Conservation (phyloP, 2,797 vertebrate species). For the Eurystomus glaucurus region DNA sequence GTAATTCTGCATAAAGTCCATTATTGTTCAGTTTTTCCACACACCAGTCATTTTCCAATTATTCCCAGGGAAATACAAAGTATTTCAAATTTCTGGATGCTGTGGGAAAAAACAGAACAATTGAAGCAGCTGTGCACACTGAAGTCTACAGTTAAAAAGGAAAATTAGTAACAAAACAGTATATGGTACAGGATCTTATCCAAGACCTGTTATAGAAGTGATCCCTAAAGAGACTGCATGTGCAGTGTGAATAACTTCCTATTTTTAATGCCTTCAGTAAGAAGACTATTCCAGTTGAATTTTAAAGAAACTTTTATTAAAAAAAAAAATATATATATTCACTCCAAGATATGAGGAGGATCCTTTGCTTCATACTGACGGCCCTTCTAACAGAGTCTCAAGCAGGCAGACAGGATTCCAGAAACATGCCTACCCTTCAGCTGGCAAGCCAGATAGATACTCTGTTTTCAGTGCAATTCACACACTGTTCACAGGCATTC, state of each 20-base stretch:
- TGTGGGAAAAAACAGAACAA: background rate
- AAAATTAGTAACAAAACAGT: background rate
- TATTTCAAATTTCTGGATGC: background rate
- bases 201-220: background rate
- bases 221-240: background rate
- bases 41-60: background rate
- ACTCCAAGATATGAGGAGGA: background rate
- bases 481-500: background rate
- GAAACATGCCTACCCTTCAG: background rate
- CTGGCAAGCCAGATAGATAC: background rate
- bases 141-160: background rate
- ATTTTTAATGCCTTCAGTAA: background rate
- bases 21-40: background rate
- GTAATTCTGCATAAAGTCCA: background rate
- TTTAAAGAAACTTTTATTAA: background rate
- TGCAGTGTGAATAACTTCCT: background rate
- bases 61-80: background rate
- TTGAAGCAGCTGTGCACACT: background rate
- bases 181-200: background rate
- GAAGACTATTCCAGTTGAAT: background rate
- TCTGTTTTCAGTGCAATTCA: background rate
- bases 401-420: background rate
- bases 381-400: background rate
- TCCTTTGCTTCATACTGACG: background rate
- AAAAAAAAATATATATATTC: background rate